Evolutionary conservation across 2,797 vertebrate genomes (phyloP).

Genomic region (Aldrovandia affinis): DNA sequence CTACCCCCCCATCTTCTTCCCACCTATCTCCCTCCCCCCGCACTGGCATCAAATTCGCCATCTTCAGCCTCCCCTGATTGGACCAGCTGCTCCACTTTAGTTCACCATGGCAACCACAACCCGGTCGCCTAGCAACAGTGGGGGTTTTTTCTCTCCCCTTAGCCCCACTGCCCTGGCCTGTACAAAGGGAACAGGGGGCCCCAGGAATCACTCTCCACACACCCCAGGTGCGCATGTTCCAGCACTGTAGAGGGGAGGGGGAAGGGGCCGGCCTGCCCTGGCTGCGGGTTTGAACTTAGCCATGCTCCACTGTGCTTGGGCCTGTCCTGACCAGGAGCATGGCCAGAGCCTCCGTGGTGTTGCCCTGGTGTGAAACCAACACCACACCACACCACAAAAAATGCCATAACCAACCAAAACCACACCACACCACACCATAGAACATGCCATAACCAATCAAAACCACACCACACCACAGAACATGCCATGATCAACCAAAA

Average conservation of each 20-base stretch:
- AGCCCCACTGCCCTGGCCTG: conserved; percentile 39
- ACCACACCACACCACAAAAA: no score
- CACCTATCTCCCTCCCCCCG: conserved; percentile 48
- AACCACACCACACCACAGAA: no score
- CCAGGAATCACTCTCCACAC: conserved; percentile 37
- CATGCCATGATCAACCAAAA: no score
- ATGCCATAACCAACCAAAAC: no score
- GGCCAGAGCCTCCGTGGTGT: no score
- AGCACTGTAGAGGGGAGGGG: background rate
- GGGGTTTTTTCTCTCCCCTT: conserved; percentile 56
- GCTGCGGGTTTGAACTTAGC: background rate
- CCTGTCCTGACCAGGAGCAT: background rate
- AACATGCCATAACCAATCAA: no score
- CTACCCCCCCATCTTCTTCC: conserved; percentile 58
- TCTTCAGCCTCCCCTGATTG: conserved; percentile 78
- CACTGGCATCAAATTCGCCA: conserved; percentile 74
- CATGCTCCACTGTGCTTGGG: background rate
- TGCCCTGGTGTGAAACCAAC: no score
- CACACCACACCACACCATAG: no score
- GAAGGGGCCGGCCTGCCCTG: background rate
- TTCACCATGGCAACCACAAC: conserved; percentile 87
- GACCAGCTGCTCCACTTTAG: conserved; percentile 77
- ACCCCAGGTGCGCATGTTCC: conserved; percentile 24
- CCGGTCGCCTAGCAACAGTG: conserved; percentile 79
- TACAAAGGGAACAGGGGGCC: conserved; percentile 33